phyloP scores from a whole-genome alignment of 1,140 invertebrate species.

The Drosophila aff. region DNA sequence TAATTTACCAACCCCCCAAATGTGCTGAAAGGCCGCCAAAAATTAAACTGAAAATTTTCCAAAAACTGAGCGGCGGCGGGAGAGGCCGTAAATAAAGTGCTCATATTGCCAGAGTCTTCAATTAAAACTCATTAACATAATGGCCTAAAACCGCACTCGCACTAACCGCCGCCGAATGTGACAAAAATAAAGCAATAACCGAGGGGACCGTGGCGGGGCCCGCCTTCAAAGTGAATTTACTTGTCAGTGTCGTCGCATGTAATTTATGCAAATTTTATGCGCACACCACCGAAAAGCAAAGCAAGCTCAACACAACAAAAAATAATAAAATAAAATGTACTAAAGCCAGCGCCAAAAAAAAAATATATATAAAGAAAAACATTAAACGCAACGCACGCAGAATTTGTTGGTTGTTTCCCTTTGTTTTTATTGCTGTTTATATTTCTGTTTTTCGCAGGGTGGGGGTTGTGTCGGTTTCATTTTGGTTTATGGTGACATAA shows the following conservation, averaged over 20 bases:
- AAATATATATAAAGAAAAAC: slow-evolving; percentile 11
- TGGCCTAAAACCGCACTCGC: slow-evolving; percentile 54
- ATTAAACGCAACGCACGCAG: slow-evolving; percentile 49
- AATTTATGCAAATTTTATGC: slow-evolving; percentile 81
- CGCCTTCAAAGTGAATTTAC: slow-evolving; percentile 48
- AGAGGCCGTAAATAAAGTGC: slow-evolving; percentile 33
- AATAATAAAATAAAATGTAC: slow-evolving; percentile 32
- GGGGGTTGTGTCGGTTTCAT: slow-evolving; percentile 30
- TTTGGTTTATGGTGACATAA: slow-evolving; percentile 78
- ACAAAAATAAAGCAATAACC: slow-evolving; percentile 42
- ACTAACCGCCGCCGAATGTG: slow-evolving; percentile 29
- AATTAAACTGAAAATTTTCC: slow-evolving; percentile 24
- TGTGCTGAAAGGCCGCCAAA: slow-evolving; percentile 5
- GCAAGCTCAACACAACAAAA: slow-evolving; percentile 16
- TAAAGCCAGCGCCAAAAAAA: slow-evolving; percentile 42
- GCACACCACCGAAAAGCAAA: slow-evolving; percentile 63
- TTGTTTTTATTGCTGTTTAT: slow-evolving; percentile 19
- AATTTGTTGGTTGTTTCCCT: slow-evolving; percentile 12
- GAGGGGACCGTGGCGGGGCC: not conserved
- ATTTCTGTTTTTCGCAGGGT: slow-evolving; percentile 6
- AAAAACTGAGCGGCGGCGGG: not conserved
- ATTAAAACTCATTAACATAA: slow-evolving; percentile 78
- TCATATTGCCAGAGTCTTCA: slow-evolving; percentile 54
- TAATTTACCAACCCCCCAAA: slow-evolving; percentile 4
- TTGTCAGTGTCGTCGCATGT: slow-evolving; percentile 57